Evolutionary conservation across 2,797 vertebrate species (phyloP), one percentile per base, ranked within the genome.

Genomic region (Hapalemur alaotrensis): DNA sequence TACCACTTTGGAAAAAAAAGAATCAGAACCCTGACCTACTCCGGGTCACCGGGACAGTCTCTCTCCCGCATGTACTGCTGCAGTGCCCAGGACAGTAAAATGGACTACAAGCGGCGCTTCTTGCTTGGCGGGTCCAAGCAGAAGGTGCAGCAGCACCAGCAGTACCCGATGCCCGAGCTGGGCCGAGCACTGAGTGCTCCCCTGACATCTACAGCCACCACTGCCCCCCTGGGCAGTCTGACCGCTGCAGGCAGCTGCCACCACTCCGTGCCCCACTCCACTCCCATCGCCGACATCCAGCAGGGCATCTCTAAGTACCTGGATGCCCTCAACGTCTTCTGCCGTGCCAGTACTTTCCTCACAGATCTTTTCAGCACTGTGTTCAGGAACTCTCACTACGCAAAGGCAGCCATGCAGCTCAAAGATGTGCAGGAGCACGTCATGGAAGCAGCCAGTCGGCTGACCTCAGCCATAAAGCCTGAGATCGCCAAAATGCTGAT

Each of bases 61-160:
- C 98, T 98, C 93, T 98, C 99, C 99, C 99, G 98, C 99, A 99
- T 99, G 99, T 99, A 99, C 99, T 99, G 99, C 99, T 99, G 99
- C 98, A 99, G 99, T 98, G 99, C 99, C 81, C 99, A 99, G 98
- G 99, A 99, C 99, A 99, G 99, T 99, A 99, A 99, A 99, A 99
- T 99, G 99, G 99, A 99, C 99, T 99, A 99, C 93, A 99, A 99
- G 99, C 99, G 99, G 99, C 99, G 99, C 99, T 99, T 99, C 99
- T 99, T 99, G 99, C 99, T 99, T 99, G 99, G 99, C 99, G 99
- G 99, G 99, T 99, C 99, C 99, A 99, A 99, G 99, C 99, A 99
- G 99, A 99, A 99, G 99, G 99, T 99, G 98, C 99, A 99, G 98
- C 99, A 99, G 99, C 99, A 99, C 99, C 99, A 99, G 99, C 99